Evolutionary conservation across 2,888 invertebrate genomes (phyloP).

Genomic region (Ptychoptera contaminata): DNA sequence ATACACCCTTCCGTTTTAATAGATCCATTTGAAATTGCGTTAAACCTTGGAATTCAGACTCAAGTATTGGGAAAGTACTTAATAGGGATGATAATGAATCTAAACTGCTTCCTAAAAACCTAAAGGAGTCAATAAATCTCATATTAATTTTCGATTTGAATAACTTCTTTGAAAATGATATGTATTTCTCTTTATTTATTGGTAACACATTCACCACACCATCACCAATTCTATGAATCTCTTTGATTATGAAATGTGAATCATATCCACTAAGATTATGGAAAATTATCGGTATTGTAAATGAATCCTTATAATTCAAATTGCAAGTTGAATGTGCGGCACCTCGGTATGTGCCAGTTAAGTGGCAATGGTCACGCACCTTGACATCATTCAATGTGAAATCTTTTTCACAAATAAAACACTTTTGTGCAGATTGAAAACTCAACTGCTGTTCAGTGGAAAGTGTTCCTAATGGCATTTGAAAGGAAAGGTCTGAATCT

Average conservation of each 20-base stretch:
- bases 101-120: slow-evolving; percentile 6
- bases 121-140: slow-evolving; percentile 7
- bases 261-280: slow-evolving; percentile 8
- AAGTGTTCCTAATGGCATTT: not conserved
- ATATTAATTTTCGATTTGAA: not conserved
- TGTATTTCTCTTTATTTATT: no score
- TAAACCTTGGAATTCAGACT: not conserved
- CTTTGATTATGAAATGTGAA: slow-evolving; percentile 4
- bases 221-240: not conserved
- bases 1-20: not conserved
- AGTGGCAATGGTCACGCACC: slow-evolving; percentile 11
- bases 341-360: slow-evolving; percentile 9
- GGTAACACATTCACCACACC: not conserved
- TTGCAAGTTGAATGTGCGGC: not conserved
- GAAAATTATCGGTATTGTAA: not conserved
- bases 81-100: slow-evolving; percentile 3
- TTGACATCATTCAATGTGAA: slow-evolving; percentile 2
- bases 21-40: not conserved
- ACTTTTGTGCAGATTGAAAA: slow-evolving; percentile 5
- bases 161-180: no score
- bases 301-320: not conserved
- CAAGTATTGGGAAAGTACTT: not conserved
- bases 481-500: not conserved
- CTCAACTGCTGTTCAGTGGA: not conserved
- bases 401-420: slow-evolving; percentile 9